Percentiles rank a stretch among this genome's conserved stretches.
phyloP scores from a whole-genome alignment of 2,888 invertebrate species.

The Thyatira batis region DNA sequence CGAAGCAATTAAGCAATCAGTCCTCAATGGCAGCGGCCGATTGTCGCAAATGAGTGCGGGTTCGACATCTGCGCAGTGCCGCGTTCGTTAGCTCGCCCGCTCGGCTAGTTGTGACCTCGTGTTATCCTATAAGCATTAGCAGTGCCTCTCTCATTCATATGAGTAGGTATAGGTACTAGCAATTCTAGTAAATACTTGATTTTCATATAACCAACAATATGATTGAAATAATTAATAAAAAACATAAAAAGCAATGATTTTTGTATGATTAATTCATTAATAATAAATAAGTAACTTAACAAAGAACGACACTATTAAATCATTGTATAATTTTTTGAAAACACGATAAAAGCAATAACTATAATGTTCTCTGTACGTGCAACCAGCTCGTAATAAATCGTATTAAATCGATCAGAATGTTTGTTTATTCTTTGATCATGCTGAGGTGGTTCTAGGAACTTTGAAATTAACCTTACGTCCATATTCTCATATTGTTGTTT shows the following conservation, averaged over 20 bases:
- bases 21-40: conserved; percentile 67
- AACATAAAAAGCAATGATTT: too few species aligned
- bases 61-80: conserved; percentile 57
- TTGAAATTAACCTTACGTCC: background rate
- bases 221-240: too few species aligned
- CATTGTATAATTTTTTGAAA: too few species aligned
- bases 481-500: background rate
- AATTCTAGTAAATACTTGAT: background rate
- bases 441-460: background rate
- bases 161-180: background rate
- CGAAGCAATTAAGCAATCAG: conserved; percentile 82
- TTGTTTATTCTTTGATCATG: background rate
- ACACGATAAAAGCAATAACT: too few species aligned
- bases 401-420: background rate
- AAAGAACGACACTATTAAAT: too few species aligned
- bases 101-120: conserved; percentile 1
- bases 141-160: background rate
- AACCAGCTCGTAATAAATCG: too few species aligned
- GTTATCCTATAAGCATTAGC: background rate
- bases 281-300: too few species aligned
- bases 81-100: conserved; percentile 2
- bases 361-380: too few species aligned
- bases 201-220: too few species aligned
- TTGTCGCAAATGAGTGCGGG: conserved; percentile 77
- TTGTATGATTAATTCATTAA: too few species aligned